Evolutionary conservation across 1,140 invertebrate species (phyloP).

Genomic region (Ceratoteleas bidentatus): DNA sequence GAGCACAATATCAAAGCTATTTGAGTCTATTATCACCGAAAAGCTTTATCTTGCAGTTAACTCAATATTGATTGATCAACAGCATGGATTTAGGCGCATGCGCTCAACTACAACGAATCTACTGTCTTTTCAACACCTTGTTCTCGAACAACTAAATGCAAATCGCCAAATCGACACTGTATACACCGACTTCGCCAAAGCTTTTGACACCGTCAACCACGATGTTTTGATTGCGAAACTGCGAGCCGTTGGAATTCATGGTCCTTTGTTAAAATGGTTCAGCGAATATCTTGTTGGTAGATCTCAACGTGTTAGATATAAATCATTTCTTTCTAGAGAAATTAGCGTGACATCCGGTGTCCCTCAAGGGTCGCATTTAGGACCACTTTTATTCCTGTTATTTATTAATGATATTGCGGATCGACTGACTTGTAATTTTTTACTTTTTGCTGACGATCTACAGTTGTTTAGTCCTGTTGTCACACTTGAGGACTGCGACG

Average conservation of each 20-base stretch:
- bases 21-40: not conserved
- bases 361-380: not conserved
- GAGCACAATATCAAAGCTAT: not conserved
- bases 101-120: not conserved
- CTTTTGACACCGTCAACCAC: not conserved
- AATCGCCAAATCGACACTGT: not conserved
- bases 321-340: not conserved
- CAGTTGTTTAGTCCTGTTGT: not conserved
- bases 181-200: not conserved
- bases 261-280: not conserved
- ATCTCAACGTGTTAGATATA: not conserved
- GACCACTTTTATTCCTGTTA: not conserved
- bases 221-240: not conserved
- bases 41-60: not conserved
- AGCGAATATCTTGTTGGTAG: not conserved
- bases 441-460: not conserved
- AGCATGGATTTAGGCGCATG: not conserved
- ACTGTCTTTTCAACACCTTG: not conserved
- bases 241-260: not conserved
- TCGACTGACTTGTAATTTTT: not conserved
- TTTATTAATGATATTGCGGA: not conserved
- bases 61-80: not conserved
- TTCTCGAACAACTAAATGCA: not conserved
- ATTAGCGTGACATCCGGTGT: not conserved
- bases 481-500: too few relatives aligned